phyloP scores from a whole-genome alignment of 2,113 vertebrate species.

The Butastur rufipennis region DNA sequence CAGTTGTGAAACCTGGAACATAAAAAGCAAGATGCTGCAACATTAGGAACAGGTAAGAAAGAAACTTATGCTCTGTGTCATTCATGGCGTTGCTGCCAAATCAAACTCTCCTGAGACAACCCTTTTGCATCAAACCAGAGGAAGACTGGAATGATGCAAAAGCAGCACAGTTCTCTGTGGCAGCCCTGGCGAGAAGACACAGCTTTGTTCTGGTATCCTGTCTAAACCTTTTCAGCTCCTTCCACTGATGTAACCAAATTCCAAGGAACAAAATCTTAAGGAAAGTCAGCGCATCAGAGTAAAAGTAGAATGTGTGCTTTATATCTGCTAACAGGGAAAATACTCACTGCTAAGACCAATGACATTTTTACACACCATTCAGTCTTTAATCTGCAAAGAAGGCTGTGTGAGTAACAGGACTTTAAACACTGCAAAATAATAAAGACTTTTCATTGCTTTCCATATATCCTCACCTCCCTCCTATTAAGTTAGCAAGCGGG shows the following conservation, averaged over 20 bases:
- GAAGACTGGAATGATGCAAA: background rate
- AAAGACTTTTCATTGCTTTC: background rate
- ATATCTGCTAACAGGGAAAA: background rate
- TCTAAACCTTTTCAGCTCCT: background rate
- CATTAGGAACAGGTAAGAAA: background rate
- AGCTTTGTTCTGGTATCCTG: background rate
- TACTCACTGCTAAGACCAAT: background rate
- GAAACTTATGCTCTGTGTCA: background rate
- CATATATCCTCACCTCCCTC: background rate
- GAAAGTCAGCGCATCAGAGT: background rate
- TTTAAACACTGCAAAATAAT: background rate
- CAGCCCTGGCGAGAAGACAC: background rate
- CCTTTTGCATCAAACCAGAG: background rate
- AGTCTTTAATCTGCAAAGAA: no score
- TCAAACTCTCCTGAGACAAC: background rate
- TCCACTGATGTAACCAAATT: background rate
- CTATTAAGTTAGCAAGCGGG: background rate
- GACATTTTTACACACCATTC: background rate
- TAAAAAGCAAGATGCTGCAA: background rate
- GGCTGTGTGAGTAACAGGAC: background rate
- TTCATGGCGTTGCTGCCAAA: background rate
- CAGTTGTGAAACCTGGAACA: background rate
- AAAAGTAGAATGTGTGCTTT: background rate
- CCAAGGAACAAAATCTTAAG: background rate
- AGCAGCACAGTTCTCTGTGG: accelerated